A percentile compares a stretch with the other conserved stretches of the same genome.
Evolutionary conservation across 30 jellyfish, hydroid and myxozoan species (phyloP).

Genomic region (Aurelia aurita): DNA sequence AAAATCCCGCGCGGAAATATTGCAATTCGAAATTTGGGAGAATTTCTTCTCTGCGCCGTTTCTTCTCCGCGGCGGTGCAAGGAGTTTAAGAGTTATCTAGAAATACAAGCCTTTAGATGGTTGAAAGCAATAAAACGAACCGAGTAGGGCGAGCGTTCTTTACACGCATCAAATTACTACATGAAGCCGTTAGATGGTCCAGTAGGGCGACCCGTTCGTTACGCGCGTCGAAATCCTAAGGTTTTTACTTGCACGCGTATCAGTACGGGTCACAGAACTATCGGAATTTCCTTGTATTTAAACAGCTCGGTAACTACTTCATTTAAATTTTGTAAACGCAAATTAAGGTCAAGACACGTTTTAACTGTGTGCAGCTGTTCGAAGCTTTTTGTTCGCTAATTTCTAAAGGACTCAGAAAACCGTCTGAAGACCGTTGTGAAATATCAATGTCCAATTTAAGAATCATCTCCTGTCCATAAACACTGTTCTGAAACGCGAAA

Average conservation of each 20-base stretch:
- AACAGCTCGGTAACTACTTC: slow-evolving; percentile 30
- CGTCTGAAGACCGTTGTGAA: slow-evolving; percentile 22
- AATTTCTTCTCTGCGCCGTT: too few species aligned
- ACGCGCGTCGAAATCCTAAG: background rate
- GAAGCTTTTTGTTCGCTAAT: slow-evolving; percentile 38
- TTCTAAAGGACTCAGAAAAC: background rate
- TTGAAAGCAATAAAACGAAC: too few species aligned
- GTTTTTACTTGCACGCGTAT: slow-evolving; percentile 1
- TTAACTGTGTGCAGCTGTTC: slow-evolving; percentile 69
- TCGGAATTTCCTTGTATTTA: slow-evolving; percentile 32
- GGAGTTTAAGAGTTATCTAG: too few species aligned
- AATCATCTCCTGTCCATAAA: slow-evolving; percentile 29
- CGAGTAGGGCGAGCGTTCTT: too few species aligned
- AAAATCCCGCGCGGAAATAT: too few species aligned
- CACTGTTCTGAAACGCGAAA: slow-evolving; percentile 4
- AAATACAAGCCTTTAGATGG: too few species aligned
- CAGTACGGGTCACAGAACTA: slow-evolving; percentile 23
- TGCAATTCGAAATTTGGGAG: too few species aligned
- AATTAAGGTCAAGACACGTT: slow-evolving; percentile 75
- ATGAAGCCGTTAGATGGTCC: too few species aligned
- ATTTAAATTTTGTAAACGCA: slow-evolving; percentile 31
- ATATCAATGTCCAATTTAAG: slow-evolving; percentile 28
- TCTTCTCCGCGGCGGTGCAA: too few species aligned
- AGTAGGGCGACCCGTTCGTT: too few species aligned
- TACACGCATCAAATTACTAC: too few species aligned